Conservation (phyloP, 2,888 invertebrate species). For the Xestobium rufovillosum region DNA sequence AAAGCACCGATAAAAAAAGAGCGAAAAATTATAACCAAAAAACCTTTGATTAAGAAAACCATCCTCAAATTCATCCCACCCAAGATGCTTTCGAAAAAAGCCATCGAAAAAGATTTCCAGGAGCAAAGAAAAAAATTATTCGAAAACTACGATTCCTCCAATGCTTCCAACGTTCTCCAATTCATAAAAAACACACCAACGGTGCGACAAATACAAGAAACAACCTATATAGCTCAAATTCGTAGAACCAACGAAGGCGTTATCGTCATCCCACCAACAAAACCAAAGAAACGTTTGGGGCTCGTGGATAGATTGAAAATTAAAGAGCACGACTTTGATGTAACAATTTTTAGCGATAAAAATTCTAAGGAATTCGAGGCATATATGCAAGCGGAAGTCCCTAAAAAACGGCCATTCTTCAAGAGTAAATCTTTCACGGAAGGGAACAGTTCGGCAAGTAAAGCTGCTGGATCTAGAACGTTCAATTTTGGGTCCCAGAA, state of each 20-base stretch:
- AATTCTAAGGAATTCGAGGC: slow-evolving; percentile 28
- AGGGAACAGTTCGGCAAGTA: too few species aligned
- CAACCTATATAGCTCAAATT: slow-evolving; percentile 30
- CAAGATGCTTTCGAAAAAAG: slow-evolving; percentile 28
- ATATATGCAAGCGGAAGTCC: too few species aligned
- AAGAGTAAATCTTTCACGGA: too few species aligned
- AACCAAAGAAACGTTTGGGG: slow-evolving; percentile 2
- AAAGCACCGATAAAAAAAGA: too few species aligned
- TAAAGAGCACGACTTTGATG: slow-evolving; percentile 13
- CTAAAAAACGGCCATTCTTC: too few species aligned
- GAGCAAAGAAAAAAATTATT: slow-evolving; percentile 31
- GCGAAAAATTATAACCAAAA: too few species aligned
- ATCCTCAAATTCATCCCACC: slow-evolving; percentile 31
- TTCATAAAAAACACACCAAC: slow-evolving; percentile 32
- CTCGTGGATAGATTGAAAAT: background rate
- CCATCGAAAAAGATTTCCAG: slow-evolving; percentile 31
- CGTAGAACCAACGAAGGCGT: slow-evolving; percentile 31
- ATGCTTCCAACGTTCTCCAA: slow-evolving; percentile 27
- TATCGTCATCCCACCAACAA: slow-evolving; percentile 25
- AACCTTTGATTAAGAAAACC: too few species aligned
- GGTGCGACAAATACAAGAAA: slow-evolving; percentile 31
- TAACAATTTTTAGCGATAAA: slow-evolving; percentile 23
- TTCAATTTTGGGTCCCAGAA: too few species aligned
- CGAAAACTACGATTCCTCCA: slow-evolving; percentile 20
- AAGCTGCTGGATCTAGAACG: too few species aligned